Evolutionary conservation across 2,888 invertebrate genomes (phyloP), one percentile per base, ranked within the genome.

Genomic region (Nemoura dubitans): DNA sequence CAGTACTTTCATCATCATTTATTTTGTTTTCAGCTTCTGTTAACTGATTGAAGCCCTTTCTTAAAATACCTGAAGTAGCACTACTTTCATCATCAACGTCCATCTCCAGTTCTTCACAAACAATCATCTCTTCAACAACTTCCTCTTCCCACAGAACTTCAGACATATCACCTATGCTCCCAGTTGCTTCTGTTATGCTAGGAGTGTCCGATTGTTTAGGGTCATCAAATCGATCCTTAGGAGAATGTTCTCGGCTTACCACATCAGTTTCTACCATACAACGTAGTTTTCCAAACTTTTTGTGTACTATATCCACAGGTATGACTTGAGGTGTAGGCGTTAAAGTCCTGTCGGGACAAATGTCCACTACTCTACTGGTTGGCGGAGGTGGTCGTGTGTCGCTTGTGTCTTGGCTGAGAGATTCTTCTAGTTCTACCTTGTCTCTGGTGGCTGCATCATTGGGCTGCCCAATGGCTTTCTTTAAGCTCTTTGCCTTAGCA

Each of bases 231-330:
- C 85, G 80, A 89, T 3, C 88, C 82, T 76, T 88, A 89, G 7
- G 86, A 86, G 27, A 87, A 85, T 76, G 89, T 89, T 30, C 30
- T 0, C 26, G 59, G 29, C 29, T 29, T 76, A 27, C 84, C 28
- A 10, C 21, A 25, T 84, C 84, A 77, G 89, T 89, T 88, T 92
- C 92, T 88, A 93, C 91, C 26, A 93, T 90, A 89, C 93, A 93
- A 59, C 93, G 91, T 89, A 93, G 93, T 90, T 93, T 93, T 78
- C 94, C 93, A 89, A 94, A 93, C 89, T 93, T 93, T 89, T 94
- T 94, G 89, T 93, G 93, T 36, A 86, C 86, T 43, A 84, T 84
- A 21, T 76, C 84, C 5, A 83, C 36, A 30, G 85, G 36, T 26
- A 29, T 26, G 29, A 76, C 77, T 25, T 36, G 83, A 14, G 83